Base-by-base conservation (phyloP, 2,113 vertebrate genomes). In the Lipophrys pholis region DNA sequence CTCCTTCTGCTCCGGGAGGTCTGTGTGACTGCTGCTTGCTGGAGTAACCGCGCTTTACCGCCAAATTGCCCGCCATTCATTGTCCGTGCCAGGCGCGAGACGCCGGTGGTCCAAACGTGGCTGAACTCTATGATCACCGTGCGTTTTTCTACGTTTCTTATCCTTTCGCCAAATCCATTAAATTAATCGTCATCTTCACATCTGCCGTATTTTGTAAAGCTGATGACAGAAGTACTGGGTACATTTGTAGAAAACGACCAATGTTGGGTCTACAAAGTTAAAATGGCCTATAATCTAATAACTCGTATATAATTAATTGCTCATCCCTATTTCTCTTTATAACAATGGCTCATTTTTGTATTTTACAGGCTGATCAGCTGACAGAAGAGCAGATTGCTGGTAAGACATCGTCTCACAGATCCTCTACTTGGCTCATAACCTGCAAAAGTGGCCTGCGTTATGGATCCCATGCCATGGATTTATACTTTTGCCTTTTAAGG, bases 321-420 rank as follows among this genome's bases (percentile, higher is more conserved):
- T 30, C 21, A 30, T 64, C 52, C 5, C 21, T n/a, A 4, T 30
- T n/a, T 53, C 16, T 0, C 1, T 5, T 46, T 6, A 6, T 63
- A 14, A 17, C 57, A 59, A 77, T 45, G 51, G 16, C 16, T 36
- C 51, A 2, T 6, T 85, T 2, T 78, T 69, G 4, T 66, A 1
- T 46, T 81, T 69, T 71, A 84, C 67, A 99, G 97, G 97, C 97
- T 94, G 97, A 99, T 91, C 97, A 99, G 92, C 96, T 99, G 93
- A 99, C 97, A 96, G 97, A 99, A 92, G 97, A 99, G 94, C 97
- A 99, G 94, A 99, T 99, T 94, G 97, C 97, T 91, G 97, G 97
- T 99, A 94, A 97, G 95, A 80, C 85, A 79, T 73, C 40, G 15
- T 76, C 56, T 85, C 88, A 77, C 84, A 77, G 77, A 76, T 69